Conservation (phyloP, 2,888 invertebrate species). For the Oeneis ivallda region DNA sequence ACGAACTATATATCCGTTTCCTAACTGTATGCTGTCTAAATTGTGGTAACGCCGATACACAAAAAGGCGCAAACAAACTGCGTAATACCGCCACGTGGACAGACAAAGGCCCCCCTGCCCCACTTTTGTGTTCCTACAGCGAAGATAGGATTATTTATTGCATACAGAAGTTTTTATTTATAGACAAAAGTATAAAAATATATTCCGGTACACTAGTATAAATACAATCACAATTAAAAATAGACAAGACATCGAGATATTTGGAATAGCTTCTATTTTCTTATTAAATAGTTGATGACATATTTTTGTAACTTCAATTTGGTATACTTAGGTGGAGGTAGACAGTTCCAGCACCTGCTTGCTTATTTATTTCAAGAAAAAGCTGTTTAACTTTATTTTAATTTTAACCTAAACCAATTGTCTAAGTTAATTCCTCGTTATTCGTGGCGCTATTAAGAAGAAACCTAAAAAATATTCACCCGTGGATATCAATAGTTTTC, state of each 20-base stretch:
- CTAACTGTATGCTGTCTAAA: neutral
- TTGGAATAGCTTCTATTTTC: neutral
- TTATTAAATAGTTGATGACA: no score
- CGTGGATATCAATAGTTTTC: neutral
- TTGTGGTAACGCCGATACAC: slow-evolving; percentile 12
- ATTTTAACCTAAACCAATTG: no score
- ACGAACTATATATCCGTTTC: neutral
- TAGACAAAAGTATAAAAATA: slow-evolving; percentile 4
- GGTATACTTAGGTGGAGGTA: no score
- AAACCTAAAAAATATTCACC: neutral
- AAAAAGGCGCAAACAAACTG: slow-evolving; percentile 46
- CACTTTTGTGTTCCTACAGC: slow-evolving; percentile 45
- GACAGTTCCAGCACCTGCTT: no score
- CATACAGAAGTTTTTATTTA: slow-evolving; percentile 32
- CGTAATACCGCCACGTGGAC: slow-evolving; percentile 54
- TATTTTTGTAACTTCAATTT: no score
- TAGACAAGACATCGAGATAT: neutral
- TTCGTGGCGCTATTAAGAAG: no score
- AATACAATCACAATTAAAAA: neutral
- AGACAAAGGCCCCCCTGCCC: slow-evolving; percentile 48
- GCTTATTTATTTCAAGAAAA: no score
- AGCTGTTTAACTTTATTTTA: no score
- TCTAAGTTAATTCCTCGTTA: no score
- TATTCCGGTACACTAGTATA: neutral
- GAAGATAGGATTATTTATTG: slow-evolving; percentile 41